Evolutionary conservation across 2,888 invertebrate genomes (phyloP).

Genomic region (Endomychus coccineus): DNA sequence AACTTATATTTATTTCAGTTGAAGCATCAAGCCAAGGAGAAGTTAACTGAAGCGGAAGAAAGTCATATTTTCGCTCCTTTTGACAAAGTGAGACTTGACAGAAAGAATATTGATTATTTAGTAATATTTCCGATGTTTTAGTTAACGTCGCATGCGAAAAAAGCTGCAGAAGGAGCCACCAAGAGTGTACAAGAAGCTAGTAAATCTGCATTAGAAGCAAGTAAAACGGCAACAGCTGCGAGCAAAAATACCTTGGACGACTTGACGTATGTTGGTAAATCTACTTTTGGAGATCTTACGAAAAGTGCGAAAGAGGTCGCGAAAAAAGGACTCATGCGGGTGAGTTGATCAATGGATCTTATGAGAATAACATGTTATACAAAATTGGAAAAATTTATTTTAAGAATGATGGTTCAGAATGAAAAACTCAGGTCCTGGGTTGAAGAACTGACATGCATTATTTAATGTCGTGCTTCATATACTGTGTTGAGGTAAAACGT

Average conservation of each 20-base stretch:
- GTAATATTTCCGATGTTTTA: slow-evolving; percentile 35
- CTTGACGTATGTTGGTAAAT: slow-evolving; percentile 82
- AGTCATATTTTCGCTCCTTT: slow-evolving; percentile 70
- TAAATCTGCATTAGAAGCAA: slow-evolving; percentile 76
- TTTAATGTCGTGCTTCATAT: no score
- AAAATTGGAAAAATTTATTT: no score
- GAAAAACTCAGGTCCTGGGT: no score
- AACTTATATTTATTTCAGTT: no score
- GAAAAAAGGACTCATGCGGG: slow-evolving; percentile 78
- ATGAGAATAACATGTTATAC: neutral
- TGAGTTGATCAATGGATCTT: slow-evolving; percentile 35
- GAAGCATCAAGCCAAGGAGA: slow-evolving; percentile 53
- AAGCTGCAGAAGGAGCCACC: slow-evolving; percentile 74
- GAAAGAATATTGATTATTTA: slow-evolving; percentile 2
- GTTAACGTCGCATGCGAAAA: slow-evolving; percentile 82
- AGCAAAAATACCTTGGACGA: slow-evolving; percentile 85
- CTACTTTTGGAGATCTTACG: slow-evolving; percentile 80
- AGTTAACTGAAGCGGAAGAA: slow-evolving; percentile 61
- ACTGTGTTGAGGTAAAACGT: no score
- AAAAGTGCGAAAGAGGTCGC: slow-evolving; percentile 87
- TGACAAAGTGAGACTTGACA: slow-evolving; percentile 59
- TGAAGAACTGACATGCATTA: neutral
- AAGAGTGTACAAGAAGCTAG: slow-evolving; percentile 79
- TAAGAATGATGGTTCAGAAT: no score
- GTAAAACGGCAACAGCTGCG: slow-evolving; percentile 80